Evolutionary conservation across 2,797 vertebrate genomes (phyloP), one percentile per base, ranked within the genome.

Genomic region (Heterohyrax brucei): DNA sequence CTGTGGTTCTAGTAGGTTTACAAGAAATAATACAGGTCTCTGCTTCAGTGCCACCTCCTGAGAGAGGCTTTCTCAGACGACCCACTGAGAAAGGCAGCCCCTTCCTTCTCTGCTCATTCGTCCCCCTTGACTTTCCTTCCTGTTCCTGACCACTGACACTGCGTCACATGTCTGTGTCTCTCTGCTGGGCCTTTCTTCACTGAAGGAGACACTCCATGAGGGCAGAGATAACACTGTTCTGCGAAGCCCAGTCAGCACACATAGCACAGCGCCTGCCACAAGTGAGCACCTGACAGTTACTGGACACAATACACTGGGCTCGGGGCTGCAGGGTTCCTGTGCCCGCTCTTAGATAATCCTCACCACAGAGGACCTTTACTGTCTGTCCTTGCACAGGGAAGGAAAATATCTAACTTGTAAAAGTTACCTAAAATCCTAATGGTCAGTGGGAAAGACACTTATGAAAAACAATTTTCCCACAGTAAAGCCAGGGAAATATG

Each of bases 381-480:
- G 46, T 10, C 61, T n/a, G 46, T 39, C 82, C 88, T 39, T 89
- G 92, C 83, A 94, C 10, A 96, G 39, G 26, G 44, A n/a, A 87
- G 26, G 50, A 94, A 91, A 94, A 39, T 39, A 84, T 1, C 48
- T 68, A 59, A 12, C 44, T 96, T 56, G 66, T 85, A n/a, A 81
- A 85, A 86, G 22, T 39, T 78, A 66, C 46, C 70, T 13, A 53
- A 73, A 75, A 81, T 68, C 62, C 89, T 33, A 88, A 10, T 12
- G 14, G 59, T 46, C 56, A 53, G 22, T 50, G 7, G 33, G 56
- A 81, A 87, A 72, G 39, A 48, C n/a, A 56, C 46, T 62, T 10
- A 83, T 7, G 39, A 77, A 28, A 76, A 72, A 95, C n/a, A 7
- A 46, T 56, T 93, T 44, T 66, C 1, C 62, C 48, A 56, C 53